phyloP scores from a whole-genome alignment of 2,797 vertebrate genomes.

The Pseudotriccus pelzelni region DNA sequence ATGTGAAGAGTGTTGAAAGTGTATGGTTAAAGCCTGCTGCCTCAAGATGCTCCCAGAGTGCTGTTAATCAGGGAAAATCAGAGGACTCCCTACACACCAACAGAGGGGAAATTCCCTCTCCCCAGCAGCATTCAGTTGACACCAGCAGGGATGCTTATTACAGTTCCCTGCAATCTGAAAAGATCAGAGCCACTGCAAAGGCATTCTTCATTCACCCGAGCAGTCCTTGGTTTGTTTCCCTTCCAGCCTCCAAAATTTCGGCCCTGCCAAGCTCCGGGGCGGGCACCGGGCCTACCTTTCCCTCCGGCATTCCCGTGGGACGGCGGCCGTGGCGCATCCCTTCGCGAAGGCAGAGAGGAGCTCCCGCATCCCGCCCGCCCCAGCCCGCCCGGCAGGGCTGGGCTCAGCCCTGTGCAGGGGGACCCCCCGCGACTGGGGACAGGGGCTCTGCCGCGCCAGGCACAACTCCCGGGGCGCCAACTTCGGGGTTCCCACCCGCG shows the following conservation, averaged over 20 bases:
- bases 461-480: background rate
- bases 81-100: background rate
- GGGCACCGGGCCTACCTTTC: background rate
- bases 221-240: background rate
- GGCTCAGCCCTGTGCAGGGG: background rate
- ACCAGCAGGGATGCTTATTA: background rate
- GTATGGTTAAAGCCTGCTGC: background rate
- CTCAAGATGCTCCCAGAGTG: background rate
- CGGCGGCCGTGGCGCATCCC: background rate
- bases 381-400: background rate
- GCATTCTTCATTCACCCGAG: background rate
- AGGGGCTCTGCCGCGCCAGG: background rate
- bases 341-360: rapidly evolving
- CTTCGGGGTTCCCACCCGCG: no score
- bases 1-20: background rate
- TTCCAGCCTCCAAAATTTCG: background rate
- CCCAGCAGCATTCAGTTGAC: background rate
- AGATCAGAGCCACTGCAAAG: background rate
- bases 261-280: background rate
- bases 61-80: background rate
- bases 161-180: background rate
- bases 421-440: background rate
- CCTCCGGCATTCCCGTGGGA: background rate
- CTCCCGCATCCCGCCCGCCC: background rate
- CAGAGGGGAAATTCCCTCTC: background rate